A percentile compares a stretch with the other conserved stretches of the same genome.
Evolutionary conservation across 2,888 invertebrate species (phyloP).

Genomic region (Harpalus rufipes): DNA sequence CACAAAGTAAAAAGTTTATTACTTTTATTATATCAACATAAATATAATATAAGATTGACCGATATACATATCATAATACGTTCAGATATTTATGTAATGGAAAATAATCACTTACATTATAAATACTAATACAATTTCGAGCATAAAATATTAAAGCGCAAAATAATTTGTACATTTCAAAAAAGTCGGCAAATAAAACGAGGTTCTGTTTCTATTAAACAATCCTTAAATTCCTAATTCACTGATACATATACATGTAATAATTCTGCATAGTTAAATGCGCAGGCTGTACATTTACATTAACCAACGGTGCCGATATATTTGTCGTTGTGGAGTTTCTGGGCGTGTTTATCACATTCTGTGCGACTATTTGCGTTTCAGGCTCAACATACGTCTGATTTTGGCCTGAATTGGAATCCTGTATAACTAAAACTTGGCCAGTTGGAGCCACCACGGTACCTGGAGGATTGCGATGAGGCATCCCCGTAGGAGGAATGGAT

Average conservation of each 20-base stretch:
- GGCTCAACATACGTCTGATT: constrained; percentile 50
- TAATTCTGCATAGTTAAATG: constrained; percentile 63
- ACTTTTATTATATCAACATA: neutral
- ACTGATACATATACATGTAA: constrained; percentile 62
- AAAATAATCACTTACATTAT: constrained; percentile 22
- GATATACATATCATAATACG: constrained; percentile 1
- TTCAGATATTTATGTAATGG: constrained; percentile 10
- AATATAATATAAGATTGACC: constrained; percentile 18
- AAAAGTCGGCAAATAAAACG: constrained; percentile 16
- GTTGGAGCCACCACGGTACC: constrained; percentile 75
- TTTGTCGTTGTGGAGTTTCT: constrained; percentile 29
- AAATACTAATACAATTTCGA: constrained; percentile 15
- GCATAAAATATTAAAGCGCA: constrained; percentile 4
- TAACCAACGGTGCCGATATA: constrained; percentile 47
- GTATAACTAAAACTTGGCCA: constrained; percentile 52
- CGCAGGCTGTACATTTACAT: constrained; percentile 54
- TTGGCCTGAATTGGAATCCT: constrained; percentile 50
- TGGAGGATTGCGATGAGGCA: constrained; percentile 76
- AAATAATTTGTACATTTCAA: constrained; percentile 31
- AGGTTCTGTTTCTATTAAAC: constrained; percentile 31
- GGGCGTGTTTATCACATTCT: constrained; percentile 28
- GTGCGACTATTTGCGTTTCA: constrained; percentile 50
- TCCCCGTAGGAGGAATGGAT: constrained; percentile 76
- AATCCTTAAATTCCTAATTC: neutral
- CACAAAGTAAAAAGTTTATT: constrained; percentile 11